These are phyloP conservation scores for Siniperca knerii DNA, from an alignment of 2,113 vertebrate genomes.

Conservation along the genomic window DNA sequence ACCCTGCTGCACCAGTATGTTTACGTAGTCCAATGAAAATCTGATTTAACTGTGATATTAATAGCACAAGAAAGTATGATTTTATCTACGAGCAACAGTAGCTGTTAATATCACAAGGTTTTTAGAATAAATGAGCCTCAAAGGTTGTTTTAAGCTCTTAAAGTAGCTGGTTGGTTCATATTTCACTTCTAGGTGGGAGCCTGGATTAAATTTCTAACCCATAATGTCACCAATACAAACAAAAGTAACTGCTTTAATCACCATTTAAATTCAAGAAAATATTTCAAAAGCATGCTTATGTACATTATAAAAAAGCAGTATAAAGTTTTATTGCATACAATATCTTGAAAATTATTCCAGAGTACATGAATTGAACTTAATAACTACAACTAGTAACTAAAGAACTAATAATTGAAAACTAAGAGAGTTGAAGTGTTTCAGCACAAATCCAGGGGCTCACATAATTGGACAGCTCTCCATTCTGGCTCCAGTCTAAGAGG, in stretches of 20 bases:
- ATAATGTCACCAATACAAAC: neutral
- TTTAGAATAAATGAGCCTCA: neutral
- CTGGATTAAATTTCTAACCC: neutral
- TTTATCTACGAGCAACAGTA: neutral
- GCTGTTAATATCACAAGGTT: neutral
- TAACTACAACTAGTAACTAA: constrained; percentile 48
- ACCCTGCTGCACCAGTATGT: constrained; percentile 11
- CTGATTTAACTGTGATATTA: constrained; percentile 1
- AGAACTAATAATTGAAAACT: constrained; percentile 36
- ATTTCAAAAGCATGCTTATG: constrained; percentile 52
- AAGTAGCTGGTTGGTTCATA: neutral
- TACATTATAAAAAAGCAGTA: constrained; percentile 58
- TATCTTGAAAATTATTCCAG: constrained; percentile 32
- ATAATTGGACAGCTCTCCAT: constrained; percentile 77
- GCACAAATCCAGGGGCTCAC: constrained; percentile 59
- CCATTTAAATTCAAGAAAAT: constrained; percentile 25
- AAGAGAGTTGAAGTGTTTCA: neutral
- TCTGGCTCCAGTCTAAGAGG: constrained; percentile 63
- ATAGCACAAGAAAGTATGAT: neutral
- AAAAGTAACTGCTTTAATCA: constrained; percentile 7
- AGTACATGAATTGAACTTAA: constrained; percentile 19
- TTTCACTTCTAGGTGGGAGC: neutral
- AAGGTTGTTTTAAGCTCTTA: neutral
- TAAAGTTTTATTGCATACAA: constrained; percentile 21
- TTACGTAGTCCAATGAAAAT: neutral